Conservation (phyloP, 2,113 vertebrate genomes). For the Nansenia antarctica region DNA sequence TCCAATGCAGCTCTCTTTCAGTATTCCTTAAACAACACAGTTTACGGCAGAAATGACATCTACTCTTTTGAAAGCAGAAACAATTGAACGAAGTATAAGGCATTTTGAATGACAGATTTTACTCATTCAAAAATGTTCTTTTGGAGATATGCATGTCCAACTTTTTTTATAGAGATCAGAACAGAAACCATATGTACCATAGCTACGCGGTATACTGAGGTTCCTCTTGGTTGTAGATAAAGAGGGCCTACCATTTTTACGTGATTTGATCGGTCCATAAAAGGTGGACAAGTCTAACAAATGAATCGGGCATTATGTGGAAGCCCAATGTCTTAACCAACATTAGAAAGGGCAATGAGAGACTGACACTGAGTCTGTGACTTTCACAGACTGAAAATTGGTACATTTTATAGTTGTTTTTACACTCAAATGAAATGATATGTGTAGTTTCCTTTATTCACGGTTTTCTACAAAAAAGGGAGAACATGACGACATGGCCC, state of each 20-base stretch:
- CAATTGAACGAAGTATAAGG: conserved; percentile 43
- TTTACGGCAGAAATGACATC: conserved; percentile 52
- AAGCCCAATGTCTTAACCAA: conserved; percentile 52
- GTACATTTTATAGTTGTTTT: conserved; percentile 77
- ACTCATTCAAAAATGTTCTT: conserved; percentile 46
- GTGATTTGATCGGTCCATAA: conserved; percentile 21
- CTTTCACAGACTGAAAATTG: conserved; percentile 62
- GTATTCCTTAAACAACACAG: conserved; percentile 57
- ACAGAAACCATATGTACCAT: conserved; percentile 48
- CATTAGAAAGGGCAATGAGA: conserved; percentile 28
- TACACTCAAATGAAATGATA: conserved; percentile 63
- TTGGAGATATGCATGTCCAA: conserved; percentile 57
- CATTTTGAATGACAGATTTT: conserved; percentile 46
- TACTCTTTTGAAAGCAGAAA: conserved; percentile 40
- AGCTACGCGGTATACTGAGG: conserved; percentile 47
- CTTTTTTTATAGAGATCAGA: conserved; percentile 59
- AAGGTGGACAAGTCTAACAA: conserved; percentile 25
- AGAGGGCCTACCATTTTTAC: conserved; percentile 34
- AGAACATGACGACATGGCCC: conserved; percentile 72
- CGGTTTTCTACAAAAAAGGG: conserved; percentile 73
- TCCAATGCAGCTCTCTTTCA: conserved; percentile 56
- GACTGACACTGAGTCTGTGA: conserved; percentile 37
- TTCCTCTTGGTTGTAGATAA: conserved; percentile 62
- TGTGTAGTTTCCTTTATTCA: conserved; percentile 71
- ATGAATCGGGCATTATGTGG: conserved; percentile 43